phyloP scores from a whole-genome alignment of 2,888 invertebrate species.

The Trilocha varians region DNA sequence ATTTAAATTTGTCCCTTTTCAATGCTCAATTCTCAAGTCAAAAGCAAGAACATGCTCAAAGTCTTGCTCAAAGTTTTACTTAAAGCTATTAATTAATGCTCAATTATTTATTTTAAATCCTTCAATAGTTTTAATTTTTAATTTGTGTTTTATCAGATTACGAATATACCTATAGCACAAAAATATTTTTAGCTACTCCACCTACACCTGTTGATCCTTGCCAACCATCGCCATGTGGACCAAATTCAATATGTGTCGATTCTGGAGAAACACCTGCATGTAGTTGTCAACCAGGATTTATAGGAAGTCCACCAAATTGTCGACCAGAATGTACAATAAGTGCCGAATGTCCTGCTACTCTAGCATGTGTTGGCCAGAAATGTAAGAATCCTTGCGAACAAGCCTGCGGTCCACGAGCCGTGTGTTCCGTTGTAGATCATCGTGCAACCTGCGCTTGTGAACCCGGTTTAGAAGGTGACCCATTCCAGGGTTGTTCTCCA shows the following conservation, averaged over 20 bases:
- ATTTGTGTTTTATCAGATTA: too few relatives aligned
- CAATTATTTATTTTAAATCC: too few relatives aligned
- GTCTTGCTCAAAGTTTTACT: too few relatives aligned
- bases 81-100: too few relatives aligned
- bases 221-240: constrained; percentile 79
- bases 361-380: constrained; percentile 76
- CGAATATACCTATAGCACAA: too few relatives aligned
- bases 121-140: too few relatives aligned
- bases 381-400: constrained; percentile 80
- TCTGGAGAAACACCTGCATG: constrained; percentile 76
- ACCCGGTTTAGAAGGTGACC: constrained; percentile 75
- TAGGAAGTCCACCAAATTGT: constrained; percentile 79
- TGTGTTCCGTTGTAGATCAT: constrained; percentile 76
- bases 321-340: constrained; percentile 79
- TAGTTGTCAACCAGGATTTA: constrained; percentile 75
- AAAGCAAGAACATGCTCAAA: too few relatives aligned
- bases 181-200: constrained; percentile 29
- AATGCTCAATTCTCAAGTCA: too few relatives aligned
- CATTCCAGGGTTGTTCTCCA: constrained; percentile 71
- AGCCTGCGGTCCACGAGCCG: constrained; percentile 74
- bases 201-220: constrained; percentile 68
- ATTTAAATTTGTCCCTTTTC: too few relatives aligned
- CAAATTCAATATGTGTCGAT: constrained; percentile 76
- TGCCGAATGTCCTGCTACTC: constrained; percentile 77
- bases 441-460: constrained; percentile 78